Conservation (phyloP, 2,797 vertebrate species). For the Allobates femoralis region DNA sequence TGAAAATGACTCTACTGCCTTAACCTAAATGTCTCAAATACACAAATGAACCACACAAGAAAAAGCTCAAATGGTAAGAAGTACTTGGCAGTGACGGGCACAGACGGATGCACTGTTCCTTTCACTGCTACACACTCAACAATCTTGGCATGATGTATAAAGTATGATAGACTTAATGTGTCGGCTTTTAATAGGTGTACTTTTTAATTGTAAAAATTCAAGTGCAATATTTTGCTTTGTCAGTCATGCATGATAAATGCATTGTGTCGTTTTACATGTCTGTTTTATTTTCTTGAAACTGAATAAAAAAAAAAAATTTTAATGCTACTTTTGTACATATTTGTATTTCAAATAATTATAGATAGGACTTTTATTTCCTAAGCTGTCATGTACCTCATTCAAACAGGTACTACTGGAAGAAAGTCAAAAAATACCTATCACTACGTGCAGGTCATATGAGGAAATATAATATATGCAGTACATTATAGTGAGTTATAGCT, state of each 20-base stretch:
- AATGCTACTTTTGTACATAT: neutral
- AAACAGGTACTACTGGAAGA: no score
- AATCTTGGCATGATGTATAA: conserved; percentile 49
- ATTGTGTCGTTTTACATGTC: conserved; percentile 49
- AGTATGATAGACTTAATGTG: conserved; percentile 19
- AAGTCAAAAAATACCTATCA: no score
- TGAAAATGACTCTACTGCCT: conserved; percentile 31
- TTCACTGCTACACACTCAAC: neutral
- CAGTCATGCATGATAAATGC: conserved; percentile 54
- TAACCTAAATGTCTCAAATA: neutral
- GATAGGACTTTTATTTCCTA: no score
- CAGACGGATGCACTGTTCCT: neutral
- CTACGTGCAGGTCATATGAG: no score
- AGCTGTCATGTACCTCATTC: no score
- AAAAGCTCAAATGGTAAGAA: neutral
- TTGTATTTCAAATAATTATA: neutral
- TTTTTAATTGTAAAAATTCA: conserved; percentile 42
- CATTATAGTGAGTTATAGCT: no score
- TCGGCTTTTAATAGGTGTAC: conserved; percentile 50
- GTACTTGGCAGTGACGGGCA: neutral
- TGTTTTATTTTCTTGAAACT: conserved; percentile 24
- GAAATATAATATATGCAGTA: no score
- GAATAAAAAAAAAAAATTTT: conserved; percentile 40
- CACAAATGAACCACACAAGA: neutral
- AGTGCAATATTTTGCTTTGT: conserved; percentile 59